Evolutionary conservation across 2,888 invertebrate genomes (phyloP).

Genomic region (Pimpla rufipes): DNA sequence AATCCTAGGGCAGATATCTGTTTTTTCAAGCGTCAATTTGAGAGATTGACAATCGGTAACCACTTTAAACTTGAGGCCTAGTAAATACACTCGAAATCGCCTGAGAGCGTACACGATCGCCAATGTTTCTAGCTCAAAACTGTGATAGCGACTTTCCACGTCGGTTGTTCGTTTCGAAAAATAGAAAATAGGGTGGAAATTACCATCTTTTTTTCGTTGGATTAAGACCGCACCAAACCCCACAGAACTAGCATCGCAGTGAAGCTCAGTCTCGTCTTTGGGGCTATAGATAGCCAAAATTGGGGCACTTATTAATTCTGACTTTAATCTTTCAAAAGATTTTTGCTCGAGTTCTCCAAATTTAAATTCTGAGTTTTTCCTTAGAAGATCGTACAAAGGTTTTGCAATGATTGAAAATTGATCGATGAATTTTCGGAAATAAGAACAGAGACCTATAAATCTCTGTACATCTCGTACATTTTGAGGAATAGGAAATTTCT

Average conservation of each 20-base stretch:
- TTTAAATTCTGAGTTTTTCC: constrained; percentile 70
- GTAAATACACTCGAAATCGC: constrained; percentile 72
- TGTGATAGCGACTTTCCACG: constrained; percentile 75
- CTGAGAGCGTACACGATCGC: constrained; percentile 69
- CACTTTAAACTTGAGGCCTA: constrained; percentile 74
- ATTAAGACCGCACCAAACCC: constrained; percentile 79
- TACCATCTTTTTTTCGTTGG: constrained; percentile 74
- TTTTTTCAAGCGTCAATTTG: constrained; percentile 73
- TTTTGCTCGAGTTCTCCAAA: constrained; percentile 70
- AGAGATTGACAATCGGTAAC: constrained; percentile 76
- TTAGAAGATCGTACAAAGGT: constrained; percentile 74
- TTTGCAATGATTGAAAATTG: constrained; percentile 72
- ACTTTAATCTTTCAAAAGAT: constrained; percentile 72
- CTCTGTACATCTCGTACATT: constrained; percentile 70
- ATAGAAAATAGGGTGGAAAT: constrained; percentile 77
- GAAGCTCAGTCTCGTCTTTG: constrained; percentile 76
- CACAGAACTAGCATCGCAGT: constrained; percentile 78
- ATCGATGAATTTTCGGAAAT: constrained; percentile 74
- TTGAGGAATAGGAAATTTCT: constrained; percentile 54
- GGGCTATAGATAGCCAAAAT: constrained; percentile 77
- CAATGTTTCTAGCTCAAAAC: constrained; percentile 78
- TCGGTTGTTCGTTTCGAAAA: constrained; percentile 77
- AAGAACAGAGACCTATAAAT: constrained; percentile 73
- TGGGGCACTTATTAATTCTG: constrained; percentile 66
- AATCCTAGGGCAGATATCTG: constrained; percentile 76